Evolutionary conservation across 2,888 invertebrate species (phyloP).

Genomic region (Drosophila mimica): DNA sequence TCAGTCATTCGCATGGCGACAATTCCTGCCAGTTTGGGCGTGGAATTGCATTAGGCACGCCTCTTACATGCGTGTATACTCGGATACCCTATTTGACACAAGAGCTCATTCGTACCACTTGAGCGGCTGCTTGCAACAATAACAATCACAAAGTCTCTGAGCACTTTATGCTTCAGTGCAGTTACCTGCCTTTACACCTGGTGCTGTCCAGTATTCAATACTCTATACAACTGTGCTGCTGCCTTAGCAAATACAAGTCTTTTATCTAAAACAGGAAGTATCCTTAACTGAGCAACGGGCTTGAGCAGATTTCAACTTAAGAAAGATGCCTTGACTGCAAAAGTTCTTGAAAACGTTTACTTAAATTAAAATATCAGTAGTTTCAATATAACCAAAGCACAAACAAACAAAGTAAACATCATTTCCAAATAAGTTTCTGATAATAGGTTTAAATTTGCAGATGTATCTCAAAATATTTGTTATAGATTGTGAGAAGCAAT

Average conservation of each 20-base stretch:
- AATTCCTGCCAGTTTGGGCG: conserved; percentile 33
- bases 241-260: not conserved
- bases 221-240: not conserved
- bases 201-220: not conserved
- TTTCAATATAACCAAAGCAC: not conserved
- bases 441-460: not conserved
- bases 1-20: conserved; percentile 24
- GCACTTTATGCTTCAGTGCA: conserved; percentile 14
- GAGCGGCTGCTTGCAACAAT: conserved; percentile 7
- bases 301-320: not conserved
- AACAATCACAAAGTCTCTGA: not conserved
- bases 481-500: not conserved
- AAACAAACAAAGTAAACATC: not conserved
- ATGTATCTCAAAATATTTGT: conserved; percentile 6
- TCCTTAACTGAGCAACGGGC: not conserved
- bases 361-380: not conserved
- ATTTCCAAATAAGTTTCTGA: not conserved
- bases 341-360: not conserved
- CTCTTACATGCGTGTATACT: conserved; percentile 15
- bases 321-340: not conserved
- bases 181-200: conserved; percentile 21
- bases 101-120: conserved; percentile 9
- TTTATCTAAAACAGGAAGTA: conserved; percentile 23
- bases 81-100: conserved; percentile 20
- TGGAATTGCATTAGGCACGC: conserved; percentile 45